Percentiles rank a stretch among this genome's conserved stretches.
Conservation (phyloP, 2,797 vertebrate genomes). For the Myotis daubentonii region DNA sequence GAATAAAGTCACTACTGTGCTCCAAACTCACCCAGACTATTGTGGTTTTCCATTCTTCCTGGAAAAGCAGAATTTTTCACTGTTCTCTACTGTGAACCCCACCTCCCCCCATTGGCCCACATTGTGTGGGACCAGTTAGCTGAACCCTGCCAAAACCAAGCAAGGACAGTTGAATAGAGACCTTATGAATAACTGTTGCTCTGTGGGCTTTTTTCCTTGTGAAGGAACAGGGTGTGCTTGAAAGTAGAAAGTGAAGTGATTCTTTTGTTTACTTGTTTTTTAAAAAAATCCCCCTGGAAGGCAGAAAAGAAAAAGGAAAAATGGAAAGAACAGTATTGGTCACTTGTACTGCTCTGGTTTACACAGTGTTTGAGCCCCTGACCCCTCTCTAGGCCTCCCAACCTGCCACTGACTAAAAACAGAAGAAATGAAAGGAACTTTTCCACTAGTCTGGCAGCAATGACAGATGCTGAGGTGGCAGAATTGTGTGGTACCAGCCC, state of each 20-base stretch:
- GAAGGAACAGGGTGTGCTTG: constrained; percentile 52
- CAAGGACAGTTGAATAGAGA: constrained; percentile 41
- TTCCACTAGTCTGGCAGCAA: neutral
- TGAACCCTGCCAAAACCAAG: constrained; percentile 42
- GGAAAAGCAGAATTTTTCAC: neutral
- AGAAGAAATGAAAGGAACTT: constrained; percentile 13
- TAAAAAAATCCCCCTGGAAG: constrained; percentile 29
- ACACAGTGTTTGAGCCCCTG: neutral
- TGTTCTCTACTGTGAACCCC: neutral
- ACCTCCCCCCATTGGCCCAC: neutral
- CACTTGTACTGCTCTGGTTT: neutral
- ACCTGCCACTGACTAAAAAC: neutral
- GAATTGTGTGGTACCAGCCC: neutral
- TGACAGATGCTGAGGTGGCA: neutral
- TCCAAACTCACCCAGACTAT: neutral
- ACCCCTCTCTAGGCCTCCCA: neutral
- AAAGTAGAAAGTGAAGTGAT: neutral
- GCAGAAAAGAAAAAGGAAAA: neutral
- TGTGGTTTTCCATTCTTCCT: neutral
- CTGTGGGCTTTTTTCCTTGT: neutral
- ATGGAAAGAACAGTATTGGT: neutral
- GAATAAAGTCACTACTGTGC: neutral
- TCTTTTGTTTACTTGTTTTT: neutral
- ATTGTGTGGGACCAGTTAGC: constrained; percentile 8
- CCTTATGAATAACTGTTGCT: neutral